Evolutionary conservation across 2,797 vertebrate genomes (phyloP).

Genomic region (Natrix natrix): DNA sequence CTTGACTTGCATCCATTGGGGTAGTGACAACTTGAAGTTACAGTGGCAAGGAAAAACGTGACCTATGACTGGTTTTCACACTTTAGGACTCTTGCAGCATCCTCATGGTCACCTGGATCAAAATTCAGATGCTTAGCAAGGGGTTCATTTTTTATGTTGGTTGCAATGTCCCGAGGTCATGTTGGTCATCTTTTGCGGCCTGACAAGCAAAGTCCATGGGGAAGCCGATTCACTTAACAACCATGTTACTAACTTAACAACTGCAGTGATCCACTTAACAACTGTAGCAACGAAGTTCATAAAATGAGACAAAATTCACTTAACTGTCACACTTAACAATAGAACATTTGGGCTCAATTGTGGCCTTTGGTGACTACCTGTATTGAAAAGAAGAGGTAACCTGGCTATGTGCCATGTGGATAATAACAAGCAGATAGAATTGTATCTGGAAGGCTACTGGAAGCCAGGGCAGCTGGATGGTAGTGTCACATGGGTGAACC

Average conservation of each 20-base stretch:
- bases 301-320: not conserved
- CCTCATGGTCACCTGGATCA: no score
- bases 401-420: not conserved
- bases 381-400: not conserved
- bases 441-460: not conserved
- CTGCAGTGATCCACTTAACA: not conserved
- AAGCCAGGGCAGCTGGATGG: not conserved
- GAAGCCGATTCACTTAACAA: not conserved
- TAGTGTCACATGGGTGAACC: not conserved
- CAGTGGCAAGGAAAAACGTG: no score
- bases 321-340: not conserved
- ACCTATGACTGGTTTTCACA: no score
- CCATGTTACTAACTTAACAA: not conserved
- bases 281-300: not conserved
- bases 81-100: no score
- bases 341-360: not conserved
- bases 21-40: no score
- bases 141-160: not conserved
- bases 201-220: not conserved
- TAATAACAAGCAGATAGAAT: not conserved
- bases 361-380: not conserved
- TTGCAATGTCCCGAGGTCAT: not conserved
- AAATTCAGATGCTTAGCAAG: no score
- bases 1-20: no score
- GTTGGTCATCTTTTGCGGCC: not conserved